phyloP scores from a whole-genome alignment of 2,888 invertebrate species.

The Disparrhopalites patrizii region DNA sequence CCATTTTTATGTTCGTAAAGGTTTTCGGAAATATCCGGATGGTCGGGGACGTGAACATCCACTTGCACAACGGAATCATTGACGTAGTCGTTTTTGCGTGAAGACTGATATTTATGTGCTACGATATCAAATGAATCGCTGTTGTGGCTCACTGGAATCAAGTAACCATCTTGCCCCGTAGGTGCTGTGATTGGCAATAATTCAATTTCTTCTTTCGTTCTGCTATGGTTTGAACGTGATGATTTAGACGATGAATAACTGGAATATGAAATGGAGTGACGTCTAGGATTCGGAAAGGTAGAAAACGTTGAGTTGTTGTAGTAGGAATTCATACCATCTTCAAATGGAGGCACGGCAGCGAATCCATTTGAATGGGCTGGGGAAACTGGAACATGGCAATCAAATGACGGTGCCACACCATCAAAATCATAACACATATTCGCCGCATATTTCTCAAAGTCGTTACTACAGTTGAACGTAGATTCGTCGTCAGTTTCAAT shows the following conservation, averaged over 20 bases:
- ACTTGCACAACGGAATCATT: conserved; percentile 41
- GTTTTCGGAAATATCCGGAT: not conserved
- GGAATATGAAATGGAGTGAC: conserved; percentile 35
- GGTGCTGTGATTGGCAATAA: not conserved
- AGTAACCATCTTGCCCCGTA: conserved; percentile 43
- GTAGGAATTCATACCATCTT: conserved; percentile 29
- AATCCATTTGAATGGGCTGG: conserved; percentile 31
- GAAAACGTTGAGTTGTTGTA: conserved; percentile 44
- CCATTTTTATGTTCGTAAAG: not conserved
- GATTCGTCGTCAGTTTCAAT: conserved; percentile 32
- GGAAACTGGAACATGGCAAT: conserved; percentile 20
- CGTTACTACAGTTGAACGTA: conserved; percentile 38
- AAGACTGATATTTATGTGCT: conserved; percentile 1
- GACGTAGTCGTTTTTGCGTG: conserved; percentile 39
- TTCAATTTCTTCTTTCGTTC: conserved; percentile 21
- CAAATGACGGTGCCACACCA: conserved; percentile 31
- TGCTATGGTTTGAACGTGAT: not conserved
- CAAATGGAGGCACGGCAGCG: conserved; percentile 15
- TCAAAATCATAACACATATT: conserved; percentile 47
- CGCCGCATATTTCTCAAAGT: conserved; percentile 40
- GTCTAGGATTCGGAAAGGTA: conserved; percentile 44
- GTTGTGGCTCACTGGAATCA: conserved; percentile 35
- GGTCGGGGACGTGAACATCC: conserved; percentile 39
- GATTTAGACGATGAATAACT: conserved; percentile 18
- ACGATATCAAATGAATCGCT: conserved; percentile 18